A percentile compares a stretch with the other conserved stretches of the same genome.
Conservation (phyloP, 2,888 invertebrate species). For the Anarsia innoxiella region DNA sequence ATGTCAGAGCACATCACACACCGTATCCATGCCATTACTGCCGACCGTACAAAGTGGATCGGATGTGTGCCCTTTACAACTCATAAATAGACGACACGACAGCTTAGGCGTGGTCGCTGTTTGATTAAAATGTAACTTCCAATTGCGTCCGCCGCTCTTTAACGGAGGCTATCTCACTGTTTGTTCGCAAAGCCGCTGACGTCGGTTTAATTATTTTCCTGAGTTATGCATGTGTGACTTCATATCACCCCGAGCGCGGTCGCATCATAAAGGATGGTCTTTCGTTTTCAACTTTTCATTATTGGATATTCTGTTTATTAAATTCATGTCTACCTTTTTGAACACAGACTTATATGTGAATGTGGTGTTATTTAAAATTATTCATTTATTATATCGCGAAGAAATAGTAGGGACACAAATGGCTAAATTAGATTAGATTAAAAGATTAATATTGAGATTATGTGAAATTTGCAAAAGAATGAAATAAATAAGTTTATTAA, state of each 20-base stretch:
- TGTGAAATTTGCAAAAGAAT: no score
- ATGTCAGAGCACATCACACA: conserved; percentile 60
- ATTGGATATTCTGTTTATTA: no score
- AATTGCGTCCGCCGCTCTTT: conserved; percentile 42
- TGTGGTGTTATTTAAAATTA: no score
- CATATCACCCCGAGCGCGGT: conserved; percentile 27
- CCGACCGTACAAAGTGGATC: conserved; percentile 51
- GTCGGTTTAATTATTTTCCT: conserved; percentile 57
- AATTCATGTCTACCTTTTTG: neutral
- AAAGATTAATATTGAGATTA: no score
- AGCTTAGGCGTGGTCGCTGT: conserved; percentile 56
- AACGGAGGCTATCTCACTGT: conserved; percentile 39
- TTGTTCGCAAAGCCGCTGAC: conserved; percentile 40
- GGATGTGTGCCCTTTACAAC: conserved; percentile 56
- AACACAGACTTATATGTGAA: no score
- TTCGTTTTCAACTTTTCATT: conserved; percentile 24
- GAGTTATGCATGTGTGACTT: conserved; percentile 45
- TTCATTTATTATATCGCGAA: no score
- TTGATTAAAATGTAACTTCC: conserved; percentile 65
- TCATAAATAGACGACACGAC: conserved; percentile 59
- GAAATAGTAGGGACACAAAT: no score
- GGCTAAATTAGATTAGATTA: no score
- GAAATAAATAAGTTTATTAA: no score
- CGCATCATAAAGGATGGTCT: conserved; percentile 33
- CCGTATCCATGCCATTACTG: conserved; percentile 62